Evolutionary conservation across 2,797 vertebrate genomes (phyloP), one percentile per base, ranked within the genome.

Genomic region (Dromococcyx pavoninus): DNA sequence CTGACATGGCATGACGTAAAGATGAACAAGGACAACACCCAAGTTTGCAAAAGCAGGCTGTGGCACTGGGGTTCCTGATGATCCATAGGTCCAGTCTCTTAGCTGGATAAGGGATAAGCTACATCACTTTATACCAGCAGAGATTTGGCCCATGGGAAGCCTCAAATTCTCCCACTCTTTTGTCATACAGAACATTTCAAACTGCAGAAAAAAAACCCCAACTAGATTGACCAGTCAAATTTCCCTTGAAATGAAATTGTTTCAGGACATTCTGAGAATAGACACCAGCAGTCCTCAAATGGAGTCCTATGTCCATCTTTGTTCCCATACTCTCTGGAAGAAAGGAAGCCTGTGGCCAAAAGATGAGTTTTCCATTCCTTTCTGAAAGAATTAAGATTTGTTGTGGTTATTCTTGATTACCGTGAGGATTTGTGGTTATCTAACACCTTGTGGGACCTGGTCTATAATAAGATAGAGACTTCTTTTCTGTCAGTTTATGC

Each of bases 21-120:
- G 94, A 86, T 22, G 72, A 92, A 75, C 76, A 66, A 48, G 61
- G 88, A 60, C 82, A 86, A 96, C 41, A 30, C 91, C 91, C 91
- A 17, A 69, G 73, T 64, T 46, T 93, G 84, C 79, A 70, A 46
- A 80, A 46, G 12, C 82, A 81, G 65, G 48, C 76, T 62, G 53
- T 50, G 43, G 15, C 33, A 4, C 28, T 4, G 32, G 17, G 18
- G 32, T 11, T 46, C 70, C 72, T 23, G 4, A 13, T 35, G 51
- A 48, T 4, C 83, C 76, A 2, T 13, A 27, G 44, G 21, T 35
- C 70, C 6, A 0, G 11, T 13, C 56, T 44, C 61, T 65, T 24
- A 28, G 46, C 74, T 41, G 86, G 28, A 1, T 13, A 25, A 17
- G 28, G 86, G 28, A 1, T 13, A 25, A 17, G 28, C 51, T 14